Conservation (phyloP, 2,888 invertebrate species). For the Trissolcus japonicus region DNA sequence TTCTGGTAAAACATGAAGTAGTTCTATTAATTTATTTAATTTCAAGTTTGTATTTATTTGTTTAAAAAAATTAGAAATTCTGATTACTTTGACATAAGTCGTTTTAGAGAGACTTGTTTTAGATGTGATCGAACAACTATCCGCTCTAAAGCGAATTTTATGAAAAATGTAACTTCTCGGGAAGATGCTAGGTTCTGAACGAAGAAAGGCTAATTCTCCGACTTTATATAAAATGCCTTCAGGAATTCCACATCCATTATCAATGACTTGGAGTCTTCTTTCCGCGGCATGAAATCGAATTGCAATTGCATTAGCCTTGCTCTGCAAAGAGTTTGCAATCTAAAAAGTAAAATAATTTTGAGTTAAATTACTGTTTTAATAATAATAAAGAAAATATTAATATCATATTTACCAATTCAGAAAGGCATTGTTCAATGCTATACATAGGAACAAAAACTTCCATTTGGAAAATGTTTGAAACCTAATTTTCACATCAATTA, state of each 20-base stretch:
- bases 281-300: constrained; percentile 81
- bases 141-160: constrained; percentile 79
- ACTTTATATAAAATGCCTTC: constrained; percentile 78
- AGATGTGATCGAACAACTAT: constrained; percentile 80
- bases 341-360: neutral
- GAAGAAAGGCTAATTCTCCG: constrained; percentile 76
- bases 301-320: constrained; percentile 85
- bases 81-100: constrained; percentile 79
- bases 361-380: neutral
- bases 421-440: neutral
- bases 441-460: neutral
- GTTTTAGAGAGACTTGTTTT: constrained; percentile 75
- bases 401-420: neutral
- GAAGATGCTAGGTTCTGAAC: constrained; percentile 4
- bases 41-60: neutral
- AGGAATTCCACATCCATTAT: constrained; percentile 85
- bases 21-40: neutral
- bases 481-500: no score
- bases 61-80: neutral
- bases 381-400: neutral
- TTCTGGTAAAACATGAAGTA: constrained; percentile 32
- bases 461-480: neutral
- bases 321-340: constrained; percentile 65
- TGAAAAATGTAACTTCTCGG: constrained; percentile 38
- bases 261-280: constrained; percentile 84